A percentile compares a stretch with the other conserved stretches of the same genome.
Evolutionary conservation across 1,140 invertebrate species (phyloP).

Genomic region (Mycetomoellerius zeteki): DNA sequence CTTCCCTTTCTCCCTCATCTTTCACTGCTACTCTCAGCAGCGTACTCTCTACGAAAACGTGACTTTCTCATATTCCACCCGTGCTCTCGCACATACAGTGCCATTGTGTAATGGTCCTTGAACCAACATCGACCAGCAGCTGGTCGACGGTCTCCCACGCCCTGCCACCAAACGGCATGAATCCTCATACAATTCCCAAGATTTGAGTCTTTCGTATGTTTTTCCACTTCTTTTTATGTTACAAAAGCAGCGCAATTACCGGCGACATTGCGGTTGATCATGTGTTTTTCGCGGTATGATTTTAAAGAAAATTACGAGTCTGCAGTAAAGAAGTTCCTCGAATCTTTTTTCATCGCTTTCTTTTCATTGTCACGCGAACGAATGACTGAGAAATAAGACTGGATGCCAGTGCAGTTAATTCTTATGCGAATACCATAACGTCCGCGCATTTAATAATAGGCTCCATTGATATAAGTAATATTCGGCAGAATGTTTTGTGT

Average conservation of each 20-base stretch:
- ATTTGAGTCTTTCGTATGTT: conserved; percentile 49
- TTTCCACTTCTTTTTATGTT: conserved; percentile 4
- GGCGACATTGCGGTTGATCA: conserved; percentile 19
- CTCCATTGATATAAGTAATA: neutral
- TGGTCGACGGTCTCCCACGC: conserved; percentile 76
- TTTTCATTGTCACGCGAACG: conserved; percentile 42
- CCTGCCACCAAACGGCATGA: conserved; percentile 74
- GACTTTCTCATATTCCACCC: conserved; percentile 70
- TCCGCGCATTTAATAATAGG: neutral
- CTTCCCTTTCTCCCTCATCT: neutral
- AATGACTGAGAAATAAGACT: neutral
- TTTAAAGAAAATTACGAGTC: conserved; percentile 30
- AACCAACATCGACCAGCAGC: conserved; percentile 72
- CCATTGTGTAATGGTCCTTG: conserved; percentile 77
- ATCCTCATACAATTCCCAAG: conserved; percentile 72
- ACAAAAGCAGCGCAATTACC: conserved; percentile 24
- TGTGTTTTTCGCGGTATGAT: conserved; percentile 4
- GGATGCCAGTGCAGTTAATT: neutral
- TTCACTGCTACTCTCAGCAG: conserved; percentile 58
- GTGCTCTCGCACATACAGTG: conserved; percentile 50
- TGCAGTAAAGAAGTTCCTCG: neutral
- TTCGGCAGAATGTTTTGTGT: neutral
- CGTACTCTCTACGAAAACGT: conserved; percentile 76
- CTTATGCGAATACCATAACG: neutral
- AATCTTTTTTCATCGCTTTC: conserved; percentile 29